Base-by-base conservation (phyloP, 2,113 vertebrate genomes). In the Alethe castanea region DNA sequence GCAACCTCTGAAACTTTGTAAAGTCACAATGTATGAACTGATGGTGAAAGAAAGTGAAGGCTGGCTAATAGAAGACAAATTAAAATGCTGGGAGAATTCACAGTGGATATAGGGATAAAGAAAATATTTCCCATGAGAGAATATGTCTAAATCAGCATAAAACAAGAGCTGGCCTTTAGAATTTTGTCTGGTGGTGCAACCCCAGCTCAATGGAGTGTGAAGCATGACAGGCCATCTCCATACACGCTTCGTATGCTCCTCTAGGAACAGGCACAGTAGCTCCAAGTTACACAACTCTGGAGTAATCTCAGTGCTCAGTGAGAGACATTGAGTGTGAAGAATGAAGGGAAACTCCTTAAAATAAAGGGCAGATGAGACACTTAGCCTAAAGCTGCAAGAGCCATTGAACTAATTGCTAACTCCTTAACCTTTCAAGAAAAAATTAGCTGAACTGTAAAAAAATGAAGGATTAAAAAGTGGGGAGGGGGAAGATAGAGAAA, bases 341-440 rank as follows among this genome's bases (percentile, higher is more conserved):
- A 57, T 50, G 38, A 92, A 92, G 76, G 47, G 35, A 82, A 93
- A 50, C 17, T 91, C 70, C 81, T 92, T 94, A 82, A 95, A 93
- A 87, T 87, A 94, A 95, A 96, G 91, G 67, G 71, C 90, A 86
- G 82, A 92, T 96, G 90, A 96, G 61, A 88, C 76, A 86, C 92
- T 95, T 92, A 81, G 44, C 83, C 66, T 89, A 69, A 87, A 89
- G 70, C 70, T 72, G 65, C 66, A 93, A 94, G 82, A 88, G 60
- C 72, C 59, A 81, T 92, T 93, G 79, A 95, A 96, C 90, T 95
- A 96, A 96, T 96, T 93, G 72, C 91, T 67, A 95, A 38, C 73
- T 96, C 77, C 93, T 97, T 95, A 95, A 97, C 96, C 95, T 96
- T 96, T 97, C 76, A 74, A 56, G 88, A 94, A 95, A 95, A 94